Base-by-base conservation (phyloP, 2,797 vertebrate species). In the Sebastes minor region DNA sequence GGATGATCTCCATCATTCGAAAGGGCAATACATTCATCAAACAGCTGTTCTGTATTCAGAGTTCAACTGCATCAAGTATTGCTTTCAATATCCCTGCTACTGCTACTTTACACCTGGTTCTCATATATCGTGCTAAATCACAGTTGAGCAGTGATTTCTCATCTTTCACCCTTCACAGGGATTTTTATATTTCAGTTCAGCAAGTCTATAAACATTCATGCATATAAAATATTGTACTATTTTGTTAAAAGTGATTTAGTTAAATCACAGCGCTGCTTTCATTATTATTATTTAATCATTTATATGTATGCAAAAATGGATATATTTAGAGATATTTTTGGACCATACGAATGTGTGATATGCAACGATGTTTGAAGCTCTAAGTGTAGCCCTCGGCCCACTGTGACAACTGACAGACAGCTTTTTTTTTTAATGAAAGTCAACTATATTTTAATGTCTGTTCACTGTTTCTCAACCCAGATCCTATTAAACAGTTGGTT, bases 261-360 rank as follows among this genome's bases (percentile, higher is more conserved):
- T 32, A 9, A 61, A 55, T 57, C 9, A 62, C 20, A 66, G 6
- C 2, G 0, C 11, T 67, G 42, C 28, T 67, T 68, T 66, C 7
- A 20, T 65, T 22, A 3, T 52, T n/a, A 6, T 56, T 33, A 63
- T 60, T 23, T 23, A 16, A 20, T 20, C 11, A n/a, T 2, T 53
- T 22, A 70, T 6, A 56, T 27, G 10, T 72, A 20, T 68, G 9
- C 12, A 68, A 14, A 57, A 3, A n/a, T 2, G 22, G 7, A 46
- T 46, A 46, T 46, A 35, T 20, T 18, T 23, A 10, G 20, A 20
- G 3, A 65, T 38, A 46, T 66, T 57, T 74, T 77, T 66, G 42
- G 46, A 81, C 63, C 5, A 23, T 46, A 11, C 76, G 30, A 80
- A 65, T 72, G 74, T 83, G 18, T 42, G 10, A 65, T 46, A 63